Evolutionary conservation across 2,888 invertebrate species (phyloP).

Genomic region (Oasisia sp.): DNA sequence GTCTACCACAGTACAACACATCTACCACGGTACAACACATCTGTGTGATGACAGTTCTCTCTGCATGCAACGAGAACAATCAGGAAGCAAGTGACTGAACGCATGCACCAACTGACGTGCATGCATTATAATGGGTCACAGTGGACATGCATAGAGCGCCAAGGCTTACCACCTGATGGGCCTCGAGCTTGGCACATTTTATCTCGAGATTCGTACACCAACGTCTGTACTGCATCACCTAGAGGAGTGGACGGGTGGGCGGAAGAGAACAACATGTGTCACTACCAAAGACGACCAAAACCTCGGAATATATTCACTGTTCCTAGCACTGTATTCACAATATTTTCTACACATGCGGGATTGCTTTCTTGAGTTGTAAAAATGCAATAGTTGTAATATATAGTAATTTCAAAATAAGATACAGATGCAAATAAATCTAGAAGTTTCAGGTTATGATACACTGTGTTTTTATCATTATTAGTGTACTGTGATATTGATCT

Average conservation of each 20-base stretch:
- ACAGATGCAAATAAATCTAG: background rate
- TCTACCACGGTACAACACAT: background rate
- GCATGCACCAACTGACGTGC: background rate
- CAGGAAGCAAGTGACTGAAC: background rate
- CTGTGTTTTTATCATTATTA: background rate
- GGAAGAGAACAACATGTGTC: background rate
- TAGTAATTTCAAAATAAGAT: background rate
- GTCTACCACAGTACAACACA: background rate
- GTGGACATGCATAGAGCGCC: constrained; percentile 26
- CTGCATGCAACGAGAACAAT: constrained; percentile 19
- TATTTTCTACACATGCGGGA: background rate
- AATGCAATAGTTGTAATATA: background rate
- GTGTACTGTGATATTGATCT: background rate
- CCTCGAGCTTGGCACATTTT: constrained; percentile 21
- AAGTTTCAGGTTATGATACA: background rate
- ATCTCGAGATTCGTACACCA: constrained; percentile 25
- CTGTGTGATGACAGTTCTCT: background rate
- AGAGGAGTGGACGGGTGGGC: background rate
- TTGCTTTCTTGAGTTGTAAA: background rate
- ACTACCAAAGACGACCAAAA: background rate
- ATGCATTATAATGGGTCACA: background rate
- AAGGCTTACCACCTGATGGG: constrained; percentile 26
- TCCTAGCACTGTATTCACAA: background rate
- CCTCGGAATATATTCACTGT: background rate
- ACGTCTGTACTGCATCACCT: constrained; percentile 31